phyloP scores from a whole-genome alignment of 2,797 vertebrate species.

The Forpus xanthops region DNA sequence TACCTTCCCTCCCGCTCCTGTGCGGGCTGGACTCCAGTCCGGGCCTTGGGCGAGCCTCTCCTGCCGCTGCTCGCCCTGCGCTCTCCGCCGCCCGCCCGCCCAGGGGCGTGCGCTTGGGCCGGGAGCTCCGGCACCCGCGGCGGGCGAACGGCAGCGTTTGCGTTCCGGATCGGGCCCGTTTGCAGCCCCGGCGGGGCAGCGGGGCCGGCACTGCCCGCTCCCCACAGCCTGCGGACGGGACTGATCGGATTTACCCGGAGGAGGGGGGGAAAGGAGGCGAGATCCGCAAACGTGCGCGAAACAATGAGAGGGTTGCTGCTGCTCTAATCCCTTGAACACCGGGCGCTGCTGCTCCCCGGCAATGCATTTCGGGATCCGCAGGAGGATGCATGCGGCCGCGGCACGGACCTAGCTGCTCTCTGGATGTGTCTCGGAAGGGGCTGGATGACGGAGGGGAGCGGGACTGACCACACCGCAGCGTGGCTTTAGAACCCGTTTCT shows the following conservation, averaged over 20 bases:
- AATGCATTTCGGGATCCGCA: background rate
- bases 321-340: background rate
- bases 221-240: background rate
- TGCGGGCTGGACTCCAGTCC: background rate
- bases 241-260: background rate
- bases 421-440: background rate
- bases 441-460: background rate
- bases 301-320: slow-evolving; percentile 41
- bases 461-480: background rate
- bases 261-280: background rate
- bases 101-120: background rate
- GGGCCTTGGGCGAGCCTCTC: background rate
- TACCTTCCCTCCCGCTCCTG: background rate
- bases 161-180: slow-evolving; percentile 6
- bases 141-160: background rate
- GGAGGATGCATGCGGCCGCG: background rate
- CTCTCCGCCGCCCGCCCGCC: slow-evolving; percentile 23
- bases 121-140: background rate
- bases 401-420: background rate
- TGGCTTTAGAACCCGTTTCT: background rate
- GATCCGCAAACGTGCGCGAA: background rate
- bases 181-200: background rate
- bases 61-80: too few relatives aligned
- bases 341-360: background rate
- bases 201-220: background rate